Conservation (phyloP, 2,888 invertebrate genomes). For the Ypsolopha scabrella region DNA sequence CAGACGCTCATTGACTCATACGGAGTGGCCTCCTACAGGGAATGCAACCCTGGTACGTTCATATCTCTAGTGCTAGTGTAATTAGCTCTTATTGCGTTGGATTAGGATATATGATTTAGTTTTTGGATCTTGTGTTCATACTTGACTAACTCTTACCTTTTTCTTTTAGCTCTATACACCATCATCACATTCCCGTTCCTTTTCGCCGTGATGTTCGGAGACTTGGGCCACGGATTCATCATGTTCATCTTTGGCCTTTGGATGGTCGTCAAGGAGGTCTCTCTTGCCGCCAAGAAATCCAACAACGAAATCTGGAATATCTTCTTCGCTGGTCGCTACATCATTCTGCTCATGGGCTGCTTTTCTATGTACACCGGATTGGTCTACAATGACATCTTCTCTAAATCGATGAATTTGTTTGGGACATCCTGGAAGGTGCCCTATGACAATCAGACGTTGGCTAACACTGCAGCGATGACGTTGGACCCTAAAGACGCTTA, state of each 20-base stretch:
- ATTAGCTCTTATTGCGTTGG: too few relatives aligned
- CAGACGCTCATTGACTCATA: constrained; percentile 95
- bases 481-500: constrained; percentile 75
- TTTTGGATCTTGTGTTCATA: too few relatives aligned
- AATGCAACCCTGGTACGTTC: constrained; percentile 85
- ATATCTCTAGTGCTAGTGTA: background rate
- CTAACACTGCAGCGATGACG: constrained; percentile 58
- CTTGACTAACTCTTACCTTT: background rate
- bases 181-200: constrained; percentile 95
- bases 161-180: constrained; percentile 80
- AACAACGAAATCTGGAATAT: constrained; percentile 95
- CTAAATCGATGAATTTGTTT: constrained; percentile 95
- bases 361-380: constrained; percentile 99
- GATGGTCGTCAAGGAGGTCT: constrained; percentile 86
- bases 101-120: too few relatives aligned
- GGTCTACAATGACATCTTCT: constrained; percentile 97
- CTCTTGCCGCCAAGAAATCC: constrained; percentile 76
- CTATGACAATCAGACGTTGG: constrained; percentile 67
- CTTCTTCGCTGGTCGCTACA: constrained; percentile 98
- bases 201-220: constrained; percentile 97
- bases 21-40: constrained; percentile 92
- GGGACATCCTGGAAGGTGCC: constrained; percentile 85
- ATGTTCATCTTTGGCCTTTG: constrained; percentile 83
- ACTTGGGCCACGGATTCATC: constrained; percentile 90
- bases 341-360: constrained; percentile 95